Conservation (phyloP, 2,113 vertebrate genomes). For the Peromyscus maniculatus region DNA sequence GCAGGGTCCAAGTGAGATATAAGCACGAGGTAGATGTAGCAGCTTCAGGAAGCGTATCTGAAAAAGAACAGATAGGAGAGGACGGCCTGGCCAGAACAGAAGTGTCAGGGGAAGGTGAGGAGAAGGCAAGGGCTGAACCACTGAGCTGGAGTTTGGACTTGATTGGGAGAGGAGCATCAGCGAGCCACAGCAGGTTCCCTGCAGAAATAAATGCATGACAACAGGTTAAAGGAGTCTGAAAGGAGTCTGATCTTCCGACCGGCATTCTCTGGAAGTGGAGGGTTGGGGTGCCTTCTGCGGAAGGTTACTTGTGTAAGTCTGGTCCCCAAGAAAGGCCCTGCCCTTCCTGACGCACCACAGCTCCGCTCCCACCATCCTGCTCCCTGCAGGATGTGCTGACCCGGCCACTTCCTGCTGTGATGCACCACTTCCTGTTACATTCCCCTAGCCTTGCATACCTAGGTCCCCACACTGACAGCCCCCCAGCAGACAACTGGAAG, state of each 20-base stretch:
- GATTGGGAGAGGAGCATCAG: neutral
- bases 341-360: neutral
- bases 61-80: neutral
- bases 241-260: neutral
- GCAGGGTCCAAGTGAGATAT: neutral
- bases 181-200: neutral
- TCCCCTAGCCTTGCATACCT: conserved; percentile 47
- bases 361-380: conserved; percentile 29
- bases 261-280: neutral
- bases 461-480: conserved; percentile 76
- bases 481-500: conserved; percentile 77
- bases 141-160: neutral
- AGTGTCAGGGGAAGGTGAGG: rapidly evolving
- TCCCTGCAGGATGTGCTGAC: conserved; percentile 68
- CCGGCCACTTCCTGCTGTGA: conserved; percentile 48
- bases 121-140: rapidly evolving
- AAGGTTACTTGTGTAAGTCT: neutral
- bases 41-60: rapidly evolving
- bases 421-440: conserved; percentile 30
- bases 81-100: too few relatives aligned
- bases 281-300: rapidly evolving
- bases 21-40: neutral
- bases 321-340: neutral
- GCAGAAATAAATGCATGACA: rapidly evolving
- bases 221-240: neutral